phyloP scores from a whole-genome alignment of 2,797 vertebrate genomes.

The Valencia hispanica region DNA sequence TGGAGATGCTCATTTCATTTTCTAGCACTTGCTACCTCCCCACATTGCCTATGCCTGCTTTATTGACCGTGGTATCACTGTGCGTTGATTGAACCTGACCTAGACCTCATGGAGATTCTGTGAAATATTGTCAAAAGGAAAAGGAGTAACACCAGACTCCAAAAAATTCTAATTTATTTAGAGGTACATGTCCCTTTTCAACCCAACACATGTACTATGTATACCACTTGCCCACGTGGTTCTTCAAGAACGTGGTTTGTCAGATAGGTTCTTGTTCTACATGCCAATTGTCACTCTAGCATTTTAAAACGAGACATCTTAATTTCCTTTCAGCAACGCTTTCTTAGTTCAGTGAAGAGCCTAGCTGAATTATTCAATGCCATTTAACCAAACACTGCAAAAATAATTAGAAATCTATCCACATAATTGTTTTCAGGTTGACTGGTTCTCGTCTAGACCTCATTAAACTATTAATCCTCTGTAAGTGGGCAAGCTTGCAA shows the following conservation, averaged over 20 bases:
- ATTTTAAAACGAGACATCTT: conserved; percentile 58
- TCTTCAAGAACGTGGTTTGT: neutral
- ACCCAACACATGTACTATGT: conserved; percentile 26
- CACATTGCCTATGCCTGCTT: neutral
- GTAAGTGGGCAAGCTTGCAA: conserved; percentile 64
- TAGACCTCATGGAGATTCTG: neutral
- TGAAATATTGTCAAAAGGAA: neutral
- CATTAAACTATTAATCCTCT: conserved; percentile 79
- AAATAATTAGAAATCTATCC: conserved; percentile 77
- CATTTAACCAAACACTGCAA: conserved; percentile 71
- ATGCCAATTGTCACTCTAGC: conserved; percentile 42
- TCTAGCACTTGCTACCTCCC: neutral
- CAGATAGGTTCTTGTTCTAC: conserved; percentile 33
- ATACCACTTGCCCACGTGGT: conserved; percentile 16
- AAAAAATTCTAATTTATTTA: neutral
- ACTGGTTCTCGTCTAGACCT: conserved; percentile 75
- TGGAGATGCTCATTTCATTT: no score
- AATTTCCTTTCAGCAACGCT: conserved; percentile 55
- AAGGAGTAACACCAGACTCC: neutral
- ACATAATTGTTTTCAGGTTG: conserved; percentile 77
- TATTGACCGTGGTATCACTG: neutral
- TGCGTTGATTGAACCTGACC: neutral
- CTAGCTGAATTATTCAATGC: conserved; percentile 75
- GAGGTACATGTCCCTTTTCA: conserved; percentile 1
- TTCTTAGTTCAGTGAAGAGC: conserved; percentile 47